Conservation (phyloP, 1,140 invertebrate species). For the Helicoverpa zea region DNA sequence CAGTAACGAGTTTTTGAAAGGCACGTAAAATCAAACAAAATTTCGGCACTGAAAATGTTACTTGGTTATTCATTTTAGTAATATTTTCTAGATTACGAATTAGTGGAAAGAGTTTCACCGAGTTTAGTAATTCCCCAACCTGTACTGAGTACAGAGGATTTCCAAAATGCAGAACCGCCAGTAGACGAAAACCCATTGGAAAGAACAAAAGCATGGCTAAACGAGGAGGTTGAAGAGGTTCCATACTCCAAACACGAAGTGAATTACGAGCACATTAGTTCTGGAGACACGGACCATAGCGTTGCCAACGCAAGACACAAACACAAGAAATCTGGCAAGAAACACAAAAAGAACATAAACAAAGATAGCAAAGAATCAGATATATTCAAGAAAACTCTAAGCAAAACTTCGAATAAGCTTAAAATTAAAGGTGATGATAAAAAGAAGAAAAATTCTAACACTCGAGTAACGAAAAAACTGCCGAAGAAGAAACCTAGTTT, state of each 20-base stretch:
- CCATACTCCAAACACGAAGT: conserved; percentile 42
- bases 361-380: conserved; percentile 1
- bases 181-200: conserved; percentile 46
- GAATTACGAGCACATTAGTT: conserved; percentile 50
- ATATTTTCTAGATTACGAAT: conserved; percentile 38
- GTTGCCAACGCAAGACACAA: conserved; percentile 31
- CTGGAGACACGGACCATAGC: conserved; percentile 57
- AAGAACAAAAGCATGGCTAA: conserved; percentile 63
- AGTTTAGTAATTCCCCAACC: conserved; percentile 19
- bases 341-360: conserved; percentile 24
- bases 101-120: conserved; percentile 19
- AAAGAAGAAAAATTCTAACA: conserved; percentile 55
- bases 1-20: conserved; percentile 54
- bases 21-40: conserved; percentile 22
- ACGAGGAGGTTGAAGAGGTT: conserved; percentile 55
- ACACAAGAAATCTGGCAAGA: conserved; percentile 50
- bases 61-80: background rate
- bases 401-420: conserved; percentile 41
- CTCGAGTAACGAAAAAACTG: conserved; percentile 57
- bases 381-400: background rate
- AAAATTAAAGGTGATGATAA: conserved; percentile 50
- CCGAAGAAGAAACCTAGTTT: conserved; percentile 56
- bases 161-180: background rate
- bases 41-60: background rate
- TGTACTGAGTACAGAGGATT: conserved; percentile 1